phyloP scores from a whole-genome alignment of 2,888 invertebrate genomes.

The Lasius platythorax region DNA sequence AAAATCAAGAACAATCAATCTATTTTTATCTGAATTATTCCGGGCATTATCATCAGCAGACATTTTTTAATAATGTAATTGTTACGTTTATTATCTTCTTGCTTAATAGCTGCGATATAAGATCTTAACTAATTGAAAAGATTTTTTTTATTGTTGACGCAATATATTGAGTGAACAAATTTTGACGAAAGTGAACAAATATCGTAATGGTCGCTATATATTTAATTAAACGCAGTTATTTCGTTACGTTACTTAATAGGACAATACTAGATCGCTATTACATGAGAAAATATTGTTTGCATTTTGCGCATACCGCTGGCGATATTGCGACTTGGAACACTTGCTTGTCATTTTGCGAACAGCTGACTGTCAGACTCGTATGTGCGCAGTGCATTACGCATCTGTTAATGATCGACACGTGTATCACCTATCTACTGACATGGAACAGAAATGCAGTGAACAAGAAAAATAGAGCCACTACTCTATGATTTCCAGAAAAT shows the following conservation, averaged over 20 bases:
- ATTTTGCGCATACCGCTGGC: neutral
- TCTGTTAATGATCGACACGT: conserved; percentile 22
- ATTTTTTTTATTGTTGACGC: neutral
- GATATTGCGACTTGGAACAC: conserved; percentile 4
- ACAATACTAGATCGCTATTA: neutral
- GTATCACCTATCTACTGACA: neutral
- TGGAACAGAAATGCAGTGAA: neutral
- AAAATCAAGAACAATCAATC: neutral
- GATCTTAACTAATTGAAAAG: neutral
- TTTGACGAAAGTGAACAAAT: neutral
- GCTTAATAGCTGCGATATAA: neutral
- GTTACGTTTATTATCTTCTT: neutral
- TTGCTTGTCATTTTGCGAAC: conserved; percentile 34
- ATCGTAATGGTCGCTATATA: neutral
- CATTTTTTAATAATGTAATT: neutral
- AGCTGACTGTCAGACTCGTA: conserved; percentile 28
- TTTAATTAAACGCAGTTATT: neutral
- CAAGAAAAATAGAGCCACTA: neutral
- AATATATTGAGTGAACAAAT: neutral
- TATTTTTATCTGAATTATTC: neutral
- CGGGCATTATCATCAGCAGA: neutral
- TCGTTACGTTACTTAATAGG: neutral
- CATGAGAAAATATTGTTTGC: neutral
- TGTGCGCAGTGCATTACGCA: conserved; percentile 19
- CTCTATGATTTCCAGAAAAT: neutral